phyloP scores from a whole-genome alignment of 2,888 invertebrate genomes.

The Amblyjoppa fuscipennis region DNA sequence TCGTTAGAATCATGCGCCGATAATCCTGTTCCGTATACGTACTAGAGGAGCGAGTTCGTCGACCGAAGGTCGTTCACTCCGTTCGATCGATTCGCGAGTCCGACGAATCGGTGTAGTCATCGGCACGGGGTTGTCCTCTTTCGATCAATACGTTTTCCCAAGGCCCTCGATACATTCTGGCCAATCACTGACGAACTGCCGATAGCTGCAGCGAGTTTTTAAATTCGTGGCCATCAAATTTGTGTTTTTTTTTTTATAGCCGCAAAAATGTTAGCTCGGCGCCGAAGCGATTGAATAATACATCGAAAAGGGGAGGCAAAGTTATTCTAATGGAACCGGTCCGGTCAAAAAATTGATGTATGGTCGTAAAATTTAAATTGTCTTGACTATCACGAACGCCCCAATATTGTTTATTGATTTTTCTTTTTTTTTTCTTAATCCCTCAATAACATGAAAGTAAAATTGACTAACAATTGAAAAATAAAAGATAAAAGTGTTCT shows the following conservation, averaged over 20 bases:
- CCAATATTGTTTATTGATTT: neutral
- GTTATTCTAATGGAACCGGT: neutral
- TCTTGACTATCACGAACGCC: neutral
- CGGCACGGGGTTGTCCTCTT: neutral
- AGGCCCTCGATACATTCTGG: neutral
- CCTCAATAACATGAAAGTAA: neutral
- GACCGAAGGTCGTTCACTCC: slow-evolving; percentile 27
- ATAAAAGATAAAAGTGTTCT: neutral
- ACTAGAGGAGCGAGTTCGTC: neutral
- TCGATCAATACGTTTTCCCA: neutral
- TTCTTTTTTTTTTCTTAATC: neutral
- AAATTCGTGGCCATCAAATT: neutral
- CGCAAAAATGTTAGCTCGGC: neutral
- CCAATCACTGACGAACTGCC: neutral
- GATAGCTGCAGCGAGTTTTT: neutral
- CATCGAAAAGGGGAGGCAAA: neutral
- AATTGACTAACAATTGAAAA: neutral
- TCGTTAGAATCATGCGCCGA: neutral
- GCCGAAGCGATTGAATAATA: slow-evolving; percentile 2
- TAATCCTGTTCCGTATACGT: neutral
- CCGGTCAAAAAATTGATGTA: neutral
- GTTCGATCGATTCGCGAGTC: neutral
- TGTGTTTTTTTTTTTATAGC: neutral
- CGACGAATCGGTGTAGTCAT: neutral
- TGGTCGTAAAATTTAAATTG: neutral